Evolutionary conservation across 2,888 invertebrate genomes (phyloP).

Genomic region (Chrysolina haemoptera): DNA sequence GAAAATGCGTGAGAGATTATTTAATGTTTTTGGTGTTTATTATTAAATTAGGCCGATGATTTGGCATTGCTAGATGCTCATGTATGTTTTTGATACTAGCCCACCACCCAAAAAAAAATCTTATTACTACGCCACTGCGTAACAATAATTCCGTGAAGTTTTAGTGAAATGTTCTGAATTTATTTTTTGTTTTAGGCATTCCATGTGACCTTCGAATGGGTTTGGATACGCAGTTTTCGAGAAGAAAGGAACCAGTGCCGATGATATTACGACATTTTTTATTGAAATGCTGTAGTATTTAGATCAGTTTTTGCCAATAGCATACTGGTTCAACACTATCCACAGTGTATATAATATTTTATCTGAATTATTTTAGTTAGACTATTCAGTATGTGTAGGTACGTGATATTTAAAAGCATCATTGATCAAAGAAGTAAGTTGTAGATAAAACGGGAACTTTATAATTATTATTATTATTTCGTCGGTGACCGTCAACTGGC

Average conservation of each 20-base stretch:
- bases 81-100: too few species aligned
- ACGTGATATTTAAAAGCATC: constrained; percentile 48
- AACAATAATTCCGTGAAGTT: too few species aligned
- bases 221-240: constrained; percentile 42
- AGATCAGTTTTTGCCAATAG: constrained; percentile 54
- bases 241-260: constrained; percentile 52
- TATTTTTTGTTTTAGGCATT: constrained; percentile 52
- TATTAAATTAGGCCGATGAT: too few species aligned
- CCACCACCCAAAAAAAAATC: too few species aligned
- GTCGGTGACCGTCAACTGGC: neutral
- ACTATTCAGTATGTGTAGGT: constrained; percentile 47
- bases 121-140: too few species aligned
- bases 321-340: constrained; percentile 49
- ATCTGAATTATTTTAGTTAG: constrained; percentile 41
- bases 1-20: too few species aligned
- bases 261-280: constrained; percentile 55
- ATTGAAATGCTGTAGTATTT: constrained; percentile 50
- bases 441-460: constrained; percentile 13
- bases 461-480: neutral
- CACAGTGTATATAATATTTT: constrained; percentile 50
- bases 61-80: too few species aligned
- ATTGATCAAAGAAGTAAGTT: constrained; percentile 27
- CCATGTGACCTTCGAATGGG: constrained; percentile 42
- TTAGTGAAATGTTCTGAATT: neutral
- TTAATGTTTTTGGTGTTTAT: too few species aligned